These are phyloP conservation scores for Apus apus DNA, from an alignment of 2,113 vertebrate genomes.

Conservation along the genomic window DNA sequence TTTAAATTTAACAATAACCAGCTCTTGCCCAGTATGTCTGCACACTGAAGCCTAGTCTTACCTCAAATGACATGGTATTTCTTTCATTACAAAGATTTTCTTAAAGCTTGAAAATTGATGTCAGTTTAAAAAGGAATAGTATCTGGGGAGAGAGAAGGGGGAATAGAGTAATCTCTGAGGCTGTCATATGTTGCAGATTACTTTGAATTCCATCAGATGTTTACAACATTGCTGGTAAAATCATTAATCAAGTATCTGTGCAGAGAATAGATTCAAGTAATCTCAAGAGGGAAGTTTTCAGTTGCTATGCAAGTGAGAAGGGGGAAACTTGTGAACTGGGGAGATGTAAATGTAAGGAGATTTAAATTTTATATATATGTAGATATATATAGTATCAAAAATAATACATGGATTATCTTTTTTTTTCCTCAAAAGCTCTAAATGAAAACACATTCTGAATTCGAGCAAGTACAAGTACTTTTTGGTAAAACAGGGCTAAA, in stretches of 20 bases:
- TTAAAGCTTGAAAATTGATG: not conserved
- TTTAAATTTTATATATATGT: not conserved
- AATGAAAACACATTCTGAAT: not conserved
- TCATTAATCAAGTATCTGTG: not conserved
- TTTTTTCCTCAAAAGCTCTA: not conserved
- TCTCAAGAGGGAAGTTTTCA: not conserved
- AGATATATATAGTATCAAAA: not conserved
- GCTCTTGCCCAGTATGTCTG: fast-evolving
- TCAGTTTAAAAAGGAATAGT: not conserved
- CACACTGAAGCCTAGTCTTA: not conserved
- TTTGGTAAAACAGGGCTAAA: not conserved
- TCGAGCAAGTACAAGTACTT: not conserved
- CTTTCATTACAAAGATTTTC: not conserved
- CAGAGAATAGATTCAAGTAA: not conserved
- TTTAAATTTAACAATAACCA: not conserved
- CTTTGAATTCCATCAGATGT: not conserved
- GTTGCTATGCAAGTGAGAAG: not conserved
- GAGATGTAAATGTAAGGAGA: not conserved
- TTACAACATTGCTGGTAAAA: not conserved
- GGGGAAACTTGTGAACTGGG: not conserved
- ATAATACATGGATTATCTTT: not conserved
- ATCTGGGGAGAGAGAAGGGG: not conserved
- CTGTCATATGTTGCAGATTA: not conserved
- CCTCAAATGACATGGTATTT: not conserved
- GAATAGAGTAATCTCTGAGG: not conserved